A percentile compares a stretch with the other conserved stretches of the same genome.
These are phyloP conservation scores for Torymus auratus DNA, from an alignment of 2,888 invertebrate genomes.

Conservation along the genomic window DNA sequence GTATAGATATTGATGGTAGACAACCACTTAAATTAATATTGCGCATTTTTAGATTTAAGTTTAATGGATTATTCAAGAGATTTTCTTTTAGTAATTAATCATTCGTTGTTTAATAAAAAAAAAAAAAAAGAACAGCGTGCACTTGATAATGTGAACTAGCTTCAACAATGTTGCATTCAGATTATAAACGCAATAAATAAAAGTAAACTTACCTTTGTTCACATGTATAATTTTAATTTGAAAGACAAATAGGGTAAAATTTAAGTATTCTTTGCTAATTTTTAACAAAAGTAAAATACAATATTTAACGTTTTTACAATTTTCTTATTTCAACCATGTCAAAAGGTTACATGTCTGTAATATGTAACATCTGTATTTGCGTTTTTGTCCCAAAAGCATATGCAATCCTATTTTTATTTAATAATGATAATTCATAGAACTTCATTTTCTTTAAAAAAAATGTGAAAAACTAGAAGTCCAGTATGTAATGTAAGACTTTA, in stretches of 20 bases:
- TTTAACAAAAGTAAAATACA: slow-evolving; percentile 17
- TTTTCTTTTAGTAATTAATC: slow-evolving; percentile 54
- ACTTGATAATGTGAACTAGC: slow-evolving; percentile 61
- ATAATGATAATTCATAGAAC: neutral
- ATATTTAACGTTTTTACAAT: slow-evolving; percentile 25
- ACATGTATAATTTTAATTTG: slow-evolving; percentile 40
- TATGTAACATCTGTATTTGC: slow-evolving; percentile 37
- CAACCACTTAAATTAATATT: slow-evolving; percentile 47
- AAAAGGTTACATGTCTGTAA: slow-evolving; percentile 41
- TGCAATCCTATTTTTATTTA: slow-evolving; percentile 27
- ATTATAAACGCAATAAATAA: slow-evolving; percentile 63
- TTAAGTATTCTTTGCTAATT: slow-evolving; percentile 20
- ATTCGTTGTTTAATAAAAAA: slow-evolving; percentile 53
- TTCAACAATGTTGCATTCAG: slow-evolving; percentile 66
- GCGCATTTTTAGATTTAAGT: slow-evolving; percentile 60
- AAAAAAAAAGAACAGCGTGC: slow-evolving; percentile 51
- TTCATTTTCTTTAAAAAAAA: too few relatives aligned
- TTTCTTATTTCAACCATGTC: slow-evolving; percentile 25
- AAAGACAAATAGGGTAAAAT: slow-evolving; percentile 16
- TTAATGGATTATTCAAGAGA: slow-evolving; percentile 54
- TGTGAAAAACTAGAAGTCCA: slow-evolving; percentile 20
- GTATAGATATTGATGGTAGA: slow-evolving; percentile 55
- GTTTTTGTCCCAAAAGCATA: slow-evolving; percentile 47
- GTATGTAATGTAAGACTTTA: slow-evolving; percentile 15
- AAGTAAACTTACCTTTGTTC: slow-evolving; percentile 57